These are phyloP conservation scores for Atopsyche davidsoni DNA, from an alignment of 1,140 invertebrate species.

Conservation along the genomic window DNA sequence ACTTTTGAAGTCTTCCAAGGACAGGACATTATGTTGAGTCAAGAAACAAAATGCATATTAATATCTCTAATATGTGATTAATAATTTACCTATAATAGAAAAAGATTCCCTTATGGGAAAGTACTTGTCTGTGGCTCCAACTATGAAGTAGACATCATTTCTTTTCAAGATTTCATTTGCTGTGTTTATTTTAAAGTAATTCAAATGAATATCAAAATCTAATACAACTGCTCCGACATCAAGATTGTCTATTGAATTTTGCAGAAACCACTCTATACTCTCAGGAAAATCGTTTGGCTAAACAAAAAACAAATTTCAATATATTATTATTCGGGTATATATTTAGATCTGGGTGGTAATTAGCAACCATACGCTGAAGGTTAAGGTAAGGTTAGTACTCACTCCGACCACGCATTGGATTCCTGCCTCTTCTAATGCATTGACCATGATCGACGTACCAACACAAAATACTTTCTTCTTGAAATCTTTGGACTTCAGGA, in stretches of 20 bases:
- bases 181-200: conserved; percentile 32
- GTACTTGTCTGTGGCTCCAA: conserved; percentile 34
- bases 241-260: conserved; percentile 29
- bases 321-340: no score
- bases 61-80: no score
- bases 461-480: conserved; percentile 42
- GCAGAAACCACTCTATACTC: conserved; percentile 21
- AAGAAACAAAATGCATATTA: no score
- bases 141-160: conserved; percentile 34
- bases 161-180: conserved; percentile 32
- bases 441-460: conserved; percentile 22
- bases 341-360: no score
- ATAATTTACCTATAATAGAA: conserved; percentile 19
- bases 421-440: conserved; percentile 32
- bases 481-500: conserved; percentile 43
- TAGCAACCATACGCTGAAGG: no score
- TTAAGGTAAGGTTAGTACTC: no score
- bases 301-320: no score
- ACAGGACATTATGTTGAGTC: no score
- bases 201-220: conserved; percentile 37
- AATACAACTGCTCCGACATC: conserved; percentile 36
- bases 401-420: conserved; percentile 35
- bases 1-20: no score
- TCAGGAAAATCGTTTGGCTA: conserved; percentile 29
- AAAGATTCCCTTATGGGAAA: conserved; percentile 31